These are phyloP conservation scores for Troides oblongomaculatus DNA, from an alignment of 2,888 invertebrate genomes.

Conservation along the genomic window DNA sequence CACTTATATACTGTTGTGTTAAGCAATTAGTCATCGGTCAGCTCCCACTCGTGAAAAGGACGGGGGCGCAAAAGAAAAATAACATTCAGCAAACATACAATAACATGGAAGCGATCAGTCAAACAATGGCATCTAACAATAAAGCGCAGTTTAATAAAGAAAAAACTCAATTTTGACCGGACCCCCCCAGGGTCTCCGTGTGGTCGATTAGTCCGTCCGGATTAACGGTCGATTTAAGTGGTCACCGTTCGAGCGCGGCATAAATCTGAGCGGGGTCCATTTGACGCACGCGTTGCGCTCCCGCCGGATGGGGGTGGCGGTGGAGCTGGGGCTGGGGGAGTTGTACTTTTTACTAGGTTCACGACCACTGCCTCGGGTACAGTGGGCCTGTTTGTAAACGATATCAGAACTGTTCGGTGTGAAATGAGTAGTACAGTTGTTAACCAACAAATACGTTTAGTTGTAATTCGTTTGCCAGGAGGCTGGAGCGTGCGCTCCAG, in stretches of 20 bases:
- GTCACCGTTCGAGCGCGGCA: constrained; percentile 37
- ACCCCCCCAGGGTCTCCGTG: constrained; percentile 9
- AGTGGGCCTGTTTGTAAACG: not conserved
- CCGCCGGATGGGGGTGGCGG: constrained; percentile 22
- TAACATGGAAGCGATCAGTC: constrained; percentile 4
- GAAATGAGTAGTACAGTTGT: no score
- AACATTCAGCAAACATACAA: not conserved
- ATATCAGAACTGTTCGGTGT: not conserved
- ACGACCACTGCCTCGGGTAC: not conserved
- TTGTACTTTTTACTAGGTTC: not conserved
- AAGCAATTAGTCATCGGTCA: no score
- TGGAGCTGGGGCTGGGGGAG: no score
- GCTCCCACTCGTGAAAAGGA: no score
- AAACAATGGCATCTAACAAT: not conserved
- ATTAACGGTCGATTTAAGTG: constrained; percentile 41
- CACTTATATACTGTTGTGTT: no score
- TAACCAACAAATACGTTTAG: no score
- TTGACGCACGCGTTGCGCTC: constrained; percentile 39
- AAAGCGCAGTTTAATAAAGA: constrained; percentile 30
- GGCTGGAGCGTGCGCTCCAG: no score
- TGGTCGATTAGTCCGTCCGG: constrained; percentile 21
- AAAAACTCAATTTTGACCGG: constrained; percentile 34
- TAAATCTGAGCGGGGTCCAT: constrained; percentile 47
- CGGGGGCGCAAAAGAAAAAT: not conserved
- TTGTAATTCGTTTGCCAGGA: no score